Evolutionary conservation across 1,140 invertebrate genomes (phyloP).

Genomic region (Catajapyx aquilonaris): DNA sequence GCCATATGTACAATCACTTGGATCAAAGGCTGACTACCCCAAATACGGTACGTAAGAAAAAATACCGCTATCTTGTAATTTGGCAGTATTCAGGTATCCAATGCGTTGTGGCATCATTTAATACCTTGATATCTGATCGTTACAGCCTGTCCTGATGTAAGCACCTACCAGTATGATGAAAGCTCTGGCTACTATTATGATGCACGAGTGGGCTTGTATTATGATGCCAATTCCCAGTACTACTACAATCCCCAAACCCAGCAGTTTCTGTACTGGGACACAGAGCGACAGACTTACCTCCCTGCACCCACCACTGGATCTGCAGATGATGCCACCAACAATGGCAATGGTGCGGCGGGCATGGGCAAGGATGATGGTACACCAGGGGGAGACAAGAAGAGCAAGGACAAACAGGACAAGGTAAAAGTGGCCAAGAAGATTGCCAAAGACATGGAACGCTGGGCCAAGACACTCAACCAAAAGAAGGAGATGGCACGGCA

Average conservation of each 20-base stretch:
- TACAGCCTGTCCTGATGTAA: slow-evolving; percentile 63
- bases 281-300: slow-evolving; percentile 54
- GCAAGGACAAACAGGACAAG: slow-evolving; percentile 48
- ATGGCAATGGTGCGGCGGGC: slow-evolving; percentile 14
- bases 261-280: slow-evolving; percentile 92
- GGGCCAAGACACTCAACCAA: slow-evolving; percentile 93
- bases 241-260: slow-evolving; percentile 76
- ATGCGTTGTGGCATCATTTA: too few species aligned
- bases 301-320: slow-evolving; percentile 26
- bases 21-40: too few species aligned
- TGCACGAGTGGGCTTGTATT: slow-evolving; percentile 76
- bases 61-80: too few species aligned
- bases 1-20: too few species aligned
- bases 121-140: slow-evolving; percentile 5
- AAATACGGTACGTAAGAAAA: too few species aligned
- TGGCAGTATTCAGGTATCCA: too few species aligned
- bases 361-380: slow-evolving; percentile 18
- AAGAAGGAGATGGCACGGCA: slow-evolving; percentile 71
- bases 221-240: slow-evolving; percentile 85
- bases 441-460: slow-evolving; percentile 86
- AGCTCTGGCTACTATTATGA: slow-evolving; percentile 94
- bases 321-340: slow-evolving; percentile 5
- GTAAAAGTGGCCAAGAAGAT: slow-evolving; percentile 96
- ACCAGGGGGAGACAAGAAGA: slow-evolving; percentile 14
- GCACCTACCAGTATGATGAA: slow-evolving; percentile 84